Evolutionary conservation across 2,888 invertebrate species (phyloP).

Genomic region (Eulithis testata): DNA sequence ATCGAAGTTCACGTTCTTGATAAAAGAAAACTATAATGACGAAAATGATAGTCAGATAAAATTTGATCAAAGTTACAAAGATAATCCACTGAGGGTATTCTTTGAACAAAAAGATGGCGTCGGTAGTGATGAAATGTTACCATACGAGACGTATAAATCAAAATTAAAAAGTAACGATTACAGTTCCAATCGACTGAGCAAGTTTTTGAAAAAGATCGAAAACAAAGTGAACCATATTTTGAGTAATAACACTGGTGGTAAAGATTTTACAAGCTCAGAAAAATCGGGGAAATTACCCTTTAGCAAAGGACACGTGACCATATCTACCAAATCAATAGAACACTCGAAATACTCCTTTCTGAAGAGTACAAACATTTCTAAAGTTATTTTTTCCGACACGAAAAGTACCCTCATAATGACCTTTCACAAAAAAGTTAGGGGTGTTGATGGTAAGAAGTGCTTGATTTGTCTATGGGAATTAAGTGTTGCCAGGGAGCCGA

Average conservation of each 20-base stretch:
- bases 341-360: conserved; percentile 52
- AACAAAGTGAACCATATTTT: conserved; percentile 61
- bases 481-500: conserved; percentile 64
- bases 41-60: conserved; percentile 42
- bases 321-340: conserved; percentile 53
- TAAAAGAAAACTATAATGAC: conserved; percentile 43
- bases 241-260: conserved; percentile 58
- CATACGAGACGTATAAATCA: conserved; percentile 61
- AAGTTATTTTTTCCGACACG: conserved; percentile 61
- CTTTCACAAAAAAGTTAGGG: conserved; percentile 56
- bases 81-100: conserved; percentile 66
- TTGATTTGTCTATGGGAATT: conserved; percentile 73
- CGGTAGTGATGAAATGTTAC: conserved; percentile 64
- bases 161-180: conserved; percentile 65
- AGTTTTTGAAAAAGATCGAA: conserved; percentile 69
- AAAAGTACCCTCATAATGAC: conserved; percentile 68
- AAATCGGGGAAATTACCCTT: conserved; percentile 63
- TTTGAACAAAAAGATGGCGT: conserved; percentile 78
- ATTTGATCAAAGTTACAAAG: conserved; percentile 58
- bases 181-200: conserved; percentile 56
- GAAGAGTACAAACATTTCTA: conserved; percentile 57
- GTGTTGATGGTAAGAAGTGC: conserved; percentile 49
- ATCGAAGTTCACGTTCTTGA: conserved; percentile 60
- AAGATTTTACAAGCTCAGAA: conserved; percentile 51
- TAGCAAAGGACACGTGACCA: conserved; percentile 64